Evolutionary conservation across 2,113 vertebrate species (phyloP).

Genomic region (Apteryx owenii): DNA sequence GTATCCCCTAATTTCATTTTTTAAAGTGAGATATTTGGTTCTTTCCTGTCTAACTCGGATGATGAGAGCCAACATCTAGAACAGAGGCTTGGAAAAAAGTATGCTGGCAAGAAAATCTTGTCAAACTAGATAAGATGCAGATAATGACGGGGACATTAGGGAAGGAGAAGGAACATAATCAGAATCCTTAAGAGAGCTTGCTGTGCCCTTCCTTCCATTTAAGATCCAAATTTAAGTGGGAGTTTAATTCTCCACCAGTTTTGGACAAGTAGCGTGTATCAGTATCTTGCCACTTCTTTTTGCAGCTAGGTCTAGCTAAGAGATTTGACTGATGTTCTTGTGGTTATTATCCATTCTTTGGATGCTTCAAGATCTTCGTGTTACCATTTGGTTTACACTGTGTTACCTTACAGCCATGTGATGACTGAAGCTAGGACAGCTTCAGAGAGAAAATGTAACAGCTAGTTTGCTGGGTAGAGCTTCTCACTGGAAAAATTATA

Average conservation of each 20-base stretch:
- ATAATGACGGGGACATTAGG: rapidly evolving
- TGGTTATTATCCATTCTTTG: background rate
- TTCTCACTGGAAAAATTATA: background rate
- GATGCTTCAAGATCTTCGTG: background rate
- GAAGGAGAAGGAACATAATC: background rate
- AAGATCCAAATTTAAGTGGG: background rate
- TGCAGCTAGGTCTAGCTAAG: background rate
- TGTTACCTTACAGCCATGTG: background rate
- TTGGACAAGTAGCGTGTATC: background rate
- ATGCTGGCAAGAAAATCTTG: background rate
- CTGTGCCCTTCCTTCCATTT: background rate
- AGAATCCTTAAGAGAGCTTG: background rate
- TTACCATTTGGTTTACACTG: background rate
- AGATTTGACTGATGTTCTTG: background rate
- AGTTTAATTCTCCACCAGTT: background rate
- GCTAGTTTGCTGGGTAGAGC: background rate
- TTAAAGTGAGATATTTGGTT: background rate
- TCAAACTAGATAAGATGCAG: background rate
- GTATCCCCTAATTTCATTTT: background rate
- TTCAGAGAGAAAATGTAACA: background rate
- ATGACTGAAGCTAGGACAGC: background rate
- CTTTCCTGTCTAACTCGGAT: background rate
- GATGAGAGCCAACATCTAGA: background rate
- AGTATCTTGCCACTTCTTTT: background rate
- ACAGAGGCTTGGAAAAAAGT: background rate